Conservation (phyloP, 2,797 vertebrate species). For the Sebastes hubbsi region DNA sequence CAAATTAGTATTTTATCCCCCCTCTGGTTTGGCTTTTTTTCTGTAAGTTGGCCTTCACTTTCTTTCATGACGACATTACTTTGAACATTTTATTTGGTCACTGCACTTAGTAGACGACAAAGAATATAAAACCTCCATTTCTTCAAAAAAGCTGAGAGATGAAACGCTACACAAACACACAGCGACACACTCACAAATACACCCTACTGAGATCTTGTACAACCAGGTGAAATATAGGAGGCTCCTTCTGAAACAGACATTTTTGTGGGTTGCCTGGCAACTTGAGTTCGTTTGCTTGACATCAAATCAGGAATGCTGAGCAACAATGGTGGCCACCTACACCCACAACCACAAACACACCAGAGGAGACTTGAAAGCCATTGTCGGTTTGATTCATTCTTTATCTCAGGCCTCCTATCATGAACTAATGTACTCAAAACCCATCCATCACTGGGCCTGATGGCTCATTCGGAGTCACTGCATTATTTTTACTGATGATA, state of each 20-base stretch:
- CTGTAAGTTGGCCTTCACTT: slow-evolving; percentile 11
- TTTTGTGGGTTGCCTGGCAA: slow-evolving; percentile 65
- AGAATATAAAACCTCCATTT: background rate
- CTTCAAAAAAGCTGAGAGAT: slow-evolving; percentile 28
- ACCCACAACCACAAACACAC: slow-evolving; percentile 21
- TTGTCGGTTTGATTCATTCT: slow-evolving; percentile 32
- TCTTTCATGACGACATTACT: slow-evolving; percentile 26
- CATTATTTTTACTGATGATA: slow-evolving; percentile 43
- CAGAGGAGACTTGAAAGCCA: slow-evolving; percentile 18
- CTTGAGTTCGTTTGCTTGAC: slow-evolving; percentile 43
- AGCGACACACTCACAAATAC: background rate
- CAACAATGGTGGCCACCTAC: slow-evolving; percentile 34
- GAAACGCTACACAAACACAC: background rate
- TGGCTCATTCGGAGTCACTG: slow-evolving; percentile 27
- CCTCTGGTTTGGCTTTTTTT: background rate
- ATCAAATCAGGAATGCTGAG: slow-evolving; percentile 49
- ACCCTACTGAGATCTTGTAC: slow-evolving; percentile 15
- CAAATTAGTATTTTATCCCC: background rate
- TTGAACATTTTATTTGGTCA: slow-evolving; percentile 36
- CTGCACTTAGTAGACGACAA: background rate
- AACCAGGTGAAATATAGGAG: slow-evolving; percentile 47
- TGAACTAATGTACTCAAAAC: slow-evolving; percentile 39
- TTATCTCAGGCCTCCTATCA: slow-evolving; percentile 29
- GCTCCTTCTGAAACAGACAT: slow-evolving; percentile 12
- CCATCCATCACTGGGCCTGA: slow-evolving; percentile 33